Evolutionary conservation across 2,888 invertebrate species (phyloP).

Genomic region (Hedychridium roseum): DNA sequence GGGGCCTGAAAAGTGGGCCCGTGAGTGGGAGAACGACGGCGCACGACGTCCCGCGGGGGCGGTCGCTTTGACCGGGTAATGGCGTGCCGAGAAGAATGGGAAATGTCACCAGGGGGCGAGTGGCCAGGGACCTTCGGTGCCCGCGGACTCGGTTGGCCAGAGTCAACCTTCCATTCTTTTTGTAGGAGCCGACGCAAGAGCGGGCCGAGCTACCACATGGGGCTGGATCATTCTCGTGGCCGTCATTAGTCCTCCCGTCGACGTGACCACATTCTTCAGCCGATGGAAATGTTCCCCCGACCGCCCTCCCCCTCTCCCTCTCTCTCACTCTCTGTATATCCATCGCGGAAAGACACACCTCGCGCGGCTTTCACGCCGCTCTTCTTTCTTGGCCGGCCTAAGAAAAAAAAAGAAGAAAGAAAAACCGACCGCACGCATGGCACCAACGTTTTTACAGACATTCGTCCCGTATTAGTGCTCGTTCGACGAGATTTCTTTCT

Average conservation of each 20-base stretch:
- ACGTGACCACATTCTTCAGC: constrained; percentile 52
- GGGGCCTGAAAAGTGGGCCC: no score
- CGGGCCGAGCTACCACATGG: constrained; percentile 47
- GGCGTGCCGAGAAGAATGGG: constrained; percentile 63
- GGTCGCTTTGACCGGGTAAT: constrained; percentile 61
- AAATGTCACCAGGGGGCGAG: constrained; percentile 63
- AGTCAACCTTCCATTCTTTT: constrained; percentile 54
- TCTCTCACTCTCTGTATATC: constrained; percentile 1
- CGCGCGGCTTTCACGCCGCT: constrained; percentile 6
- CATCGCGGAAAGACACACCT: not conserved
- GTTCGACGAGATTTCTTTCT: no score
- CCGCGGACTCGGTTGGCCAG: constrained; percentile 36
- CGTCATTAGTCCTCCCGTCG: constrained; percentile 61
- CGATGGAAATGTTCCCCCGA: constrained; percentile 34
- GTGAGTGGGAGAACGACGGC: constrained; percentile 36
- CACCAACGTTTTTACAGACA: no score
- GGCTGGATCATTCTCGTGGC: constrained; percentile 54
- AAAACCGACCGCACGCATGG: no score
- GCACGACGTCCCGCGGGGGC: constrained; percentile 60
- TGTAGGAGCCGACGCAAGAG: constrained; percentile 44
- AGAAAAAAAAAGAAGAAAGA: no score
- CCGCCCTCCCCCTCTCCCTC: constrained; percentile 8
- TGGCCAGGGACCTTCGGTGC: constrained; percentile 35
- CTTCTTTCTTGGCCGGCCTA: not conserved
- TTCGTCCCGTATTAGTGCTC: no score